Evolutionary conservation across 92 coral and sea anemone genomes (phyloP), one percentile per base, ranked within the genome.

Genomic region (Porites divaricata): DNA sequence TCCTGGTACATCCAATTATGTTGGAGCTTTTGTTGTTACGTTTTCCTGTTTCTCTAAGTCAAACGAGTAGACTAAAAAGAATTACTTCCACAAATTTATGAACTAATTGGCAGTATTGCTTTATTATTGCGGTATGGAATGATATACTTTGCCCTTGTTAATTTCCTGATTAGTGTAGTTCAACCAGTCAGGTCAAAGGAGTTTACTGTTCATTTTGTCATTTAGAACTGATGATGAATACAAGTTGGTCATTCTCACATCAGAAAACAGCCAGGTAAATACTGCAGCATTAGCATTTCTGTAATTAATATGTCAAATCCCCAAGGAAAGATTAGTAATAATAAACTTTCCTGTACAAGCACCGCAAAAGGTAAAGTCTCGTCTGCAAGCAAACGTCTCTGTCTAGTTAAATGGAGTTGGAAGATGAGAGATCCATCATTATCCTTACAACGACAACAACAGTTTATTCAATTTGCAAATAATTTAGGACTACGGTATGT

Each of bases 211-310:
- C 70, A n/a, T 80, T 70, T 48, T 35, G 3, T 21, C 48, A 62
- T 69, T 57, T 72, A 93, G 97, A 67, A 91, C 88, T 5, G 95
- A 95, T 76, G 98, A 91, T 83, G 93, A 88, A 22, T 88, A 93
- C 79, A 93, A 94, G 94, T 59, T 96, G 15, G 95, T 94, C 26
- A 72, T 95, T 63, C 76, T 96, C 19, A 92, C 95, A 56, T 86
- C 93, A 20, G 81, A 81, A 66, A 81, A 86, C 62, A 72, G 20
- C 58, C 41, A 91, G 91, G 94, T 91, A 86, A n/a, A 4, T 9
- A 12, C 9, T 28, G n/a, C 72, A 20, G 23, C 70, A 25, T 72
- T 62, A 64, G 82, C 63, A 41, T 65, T 7, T 10, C 82, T 78
- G 82, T 77, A 19, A 77, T 70, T 77, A 23, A 8, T 54, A 0